Evolutionary conservation across 2,797 vertebrate species (phyloP), one percentile per base, ranked within the genome.

Genomic region (Sciaenops ocellatus): DNA sequence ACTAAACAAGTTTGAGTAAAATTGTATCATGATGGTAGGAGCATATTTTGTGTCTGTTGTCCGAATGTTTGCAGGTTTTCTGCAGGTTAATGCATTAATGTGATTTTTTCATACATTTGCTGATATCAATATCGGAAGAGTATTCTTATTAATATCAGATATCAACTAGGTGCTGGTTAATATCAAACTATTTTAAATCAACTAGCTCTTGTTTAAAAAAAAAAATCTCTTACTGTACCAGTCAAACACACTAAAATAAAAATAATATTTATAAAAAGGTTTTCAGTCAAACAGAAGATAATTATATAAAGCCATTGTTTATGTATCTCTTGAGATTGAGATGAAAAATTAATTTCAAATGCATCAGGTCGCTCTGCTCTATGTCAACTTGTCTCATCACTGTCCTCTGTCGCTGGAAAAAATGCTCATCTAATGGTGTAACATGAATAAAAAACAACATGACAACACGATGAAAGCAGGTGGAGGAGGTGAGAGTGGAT

Each of bases 361-460:
- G 42, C 60, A 24, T 48, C 34, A 28, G 20, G 26, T 73, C 41
- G 41, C 1, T 62, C 34, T 48, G 7, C 20, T n/a, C 38, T 22
- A 1, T 63, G 18, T 50, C 11, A 22, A 57, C 60, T 52, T 20
- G 24, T 65, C 56, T 65, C 63, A 26, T 52, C 51, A 1, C 15
- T 17, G n/a, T 69, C 48, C 62, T 67, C 46, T 64, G 69, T 74
- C 68, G 12, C 51, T 67, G 72, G n/a, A 38, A 60, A 41, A 66
- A 44, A 48, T 6, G 11, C 47, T 59, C 4, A 6, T 78, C n/a
- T 59, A 59, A 70, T 51, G 59, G 18, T 48, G 60, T 75, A 55
- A 46, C 68, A 59, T 80, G 81, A 83, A 83, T 80, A 76, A 85
- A 85, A 69, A 38, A 67, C 76, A 77, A 71, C 51, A 73, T 48